Evolutionary conservation across 2,113 vertebrate genomes (phyloP), one percentile per base, ranked within the genome.

Genomic region (Aythya baeri): DNA sequence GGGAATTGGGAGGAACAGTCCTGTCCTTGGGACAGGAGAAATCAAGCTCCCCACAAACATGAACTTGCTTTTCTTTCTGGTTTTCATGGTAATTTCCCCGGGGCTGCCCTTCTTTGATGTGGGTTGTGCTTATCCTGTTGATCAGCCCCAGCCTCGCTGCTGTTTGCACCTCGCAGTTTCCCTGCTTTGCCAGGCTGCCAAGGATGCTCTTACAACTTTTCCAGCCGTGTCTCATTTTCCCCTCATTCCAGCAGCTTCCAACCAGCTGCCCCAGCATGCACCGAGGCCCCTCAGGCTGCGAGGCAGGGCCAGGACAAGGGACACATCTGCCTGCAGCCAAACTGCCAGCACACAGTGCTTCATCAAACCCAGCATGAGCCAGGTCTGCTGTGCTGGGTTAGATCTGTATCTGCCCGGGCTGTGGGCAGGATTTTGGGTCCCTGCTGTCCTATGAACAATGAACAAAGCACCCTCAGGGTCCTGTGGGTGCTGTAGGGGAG

Each of bases 11-110:
- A 93, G 74, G 66, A 76, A 91, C 83, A 82, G 13, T 82, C 6
- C 34, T 92, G 73, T 55, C 90, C 81, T 91, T 73, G 83, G 88
- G 83, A 74, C 7, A 83, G 91, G 63, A 92, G 76, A 92, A 95
- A 83, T 70, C n/a, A 79, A 31, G 17, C 93, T 87, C 71, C 59
- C 62, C 80, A 68, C 8, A 71, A 77, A 74, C 2, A 4, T 26
- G 15, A 91, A 38, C 44, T 46, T 44, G 14, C 44, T 59, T 7
- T 83, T 36, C n/a, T 57, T 72, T 90, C 57, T 44, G 43, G 21
- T 82, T 91, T 88, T 67, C 32, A 4, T 9, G 11, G 6, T 36
- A 49, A 46, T 93, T 75, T 36, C 73, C 55, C 17, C 0, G 25
- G 20, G 65, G 63, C 73, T 80, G 32, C 71, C 31, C 26, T 50